A percentile compares a stretch with the other conserved stretches of the same genome.
Evolutionary conservation across 2,888 invertebrate genomes (phyloP).

Genomic region (Drosophila ezoana): DNA sequence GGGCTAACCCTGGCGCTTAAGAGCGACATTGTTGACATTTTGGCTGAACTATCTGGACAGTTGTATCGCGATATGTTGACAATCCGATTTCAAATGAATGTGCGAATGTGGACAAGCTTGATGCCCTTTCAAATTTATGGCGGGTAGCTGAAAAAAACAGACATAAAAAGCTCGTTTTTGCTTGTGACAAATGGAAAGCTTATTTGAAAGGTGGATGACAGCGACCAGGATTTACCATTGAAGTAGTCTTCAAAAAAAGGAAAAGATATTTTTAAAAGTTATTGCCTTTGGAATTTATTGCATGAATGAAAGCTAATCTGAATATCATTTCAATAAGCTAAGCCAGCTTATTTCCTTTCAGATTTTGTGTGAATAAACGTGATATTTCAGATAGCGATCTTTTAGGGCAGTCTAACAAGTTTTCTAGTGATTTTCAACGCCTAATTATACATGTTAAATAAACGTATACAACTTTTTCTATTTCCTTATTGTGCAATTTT

Average conservation of each 20-base stretch:
- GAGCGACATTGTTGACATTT: constrained; percentile 69
- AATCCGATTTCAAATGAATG: constrained; percentile 35
- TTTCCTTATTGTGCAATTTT: too few relatives aligned
- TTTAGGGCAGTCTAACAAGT: too few relatives aligned
- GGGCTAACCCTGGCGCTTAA: constrained; percentile 50
- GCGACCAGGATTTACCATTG: background rate
- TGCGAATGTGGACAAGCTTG: constrained; percentile 15
- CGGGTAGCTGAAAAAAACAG: background rate
- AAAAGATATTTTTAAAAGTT: too few relatives aligned
- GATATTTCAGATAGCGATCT: too few relatives aligned
- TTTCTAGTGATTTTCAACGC: too few relatives aligned
- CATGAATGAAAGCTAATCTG: background rate
- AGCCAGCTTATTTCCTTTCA: too few relatives aligned
- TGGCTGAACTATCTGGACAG: constrained; percentile 64
- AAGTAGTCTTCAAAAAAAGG: too few relatives aligned
- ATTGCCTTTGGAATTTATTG: background rate
- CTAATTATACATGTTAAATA: too few relatives aligned
- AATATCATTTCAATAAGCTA: too few relatives aligned
- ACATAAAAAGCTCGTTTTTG: constrained; percentile 32
- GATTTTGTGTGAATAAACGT: too few relatives aligned
- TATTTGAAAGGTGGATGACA: constrained; percentile 1
- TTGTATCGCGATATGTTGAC: constrained; percentile 60
- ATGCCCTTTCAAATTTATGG: constrained; percentile 45
- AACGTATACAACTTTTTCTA: too few relatives aligned
- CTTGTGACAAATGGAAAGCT: constrained; percentile 7